A percentile compares a stretch with the other conserved stretches of the same genome.
Conservation (phyloP, 2,888 invertebrate genomes). For the Siphlonurus alternatus region DNA sequence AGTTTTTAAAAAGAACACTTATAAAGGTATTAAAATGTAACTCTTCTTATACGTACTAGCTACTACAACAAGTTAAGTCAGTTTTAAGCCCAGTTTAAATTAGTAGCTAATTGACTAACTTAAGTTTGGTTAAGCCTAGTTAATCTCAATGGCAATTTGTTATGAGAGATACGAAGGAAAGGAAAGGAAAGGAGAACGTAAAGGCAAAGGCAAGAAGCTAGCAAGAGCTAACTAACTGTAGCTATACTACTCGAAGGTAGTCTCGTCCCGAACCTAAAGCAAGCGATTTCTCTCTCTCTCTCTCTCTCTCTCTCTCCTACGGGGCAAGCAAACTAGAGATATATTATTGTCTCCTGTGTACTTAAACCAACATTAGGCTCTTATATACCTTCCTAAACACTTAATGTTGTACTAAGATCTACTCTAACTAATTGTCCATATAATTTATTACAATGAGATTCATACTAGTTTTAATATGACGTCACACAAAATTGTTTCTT, state of each 20-base stretch:
- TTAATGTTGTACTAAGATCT: not conserved
- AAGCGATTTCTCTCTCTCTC: not conserved
- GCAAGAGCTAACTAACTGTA: not conserved
- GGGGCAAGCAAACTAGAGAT: not conserved
- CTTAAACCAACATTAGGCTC: not conserved
- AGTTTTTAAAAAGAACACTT: not conserved
- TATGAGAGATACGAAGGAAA: not conserved
- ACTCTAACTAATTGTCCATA: not conserved
- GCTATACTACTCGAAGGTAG: not conserved
- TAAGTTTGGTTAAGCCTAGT: conserved; percentile 4
- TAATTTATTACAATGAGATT: not conserved
- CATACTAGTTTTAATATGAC: not conserved
- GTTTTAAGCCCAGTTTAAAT: conserved; percentile 3
- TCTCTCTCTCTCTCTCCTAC: not conserved
- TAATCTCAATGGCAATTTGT: conserved; percentile 4
- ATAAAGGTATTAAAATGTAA: conserved; percentile 2
- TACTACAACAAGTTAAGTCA: conserved; percentile 2
- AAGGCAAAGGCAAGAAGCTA: not conserved
- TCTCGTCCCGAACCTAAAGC: not conserved
- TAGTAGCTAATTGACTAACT: conserved; percentile 3
- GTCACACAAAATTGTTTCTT: too few relatives aligned
- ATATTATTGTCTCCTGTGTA: not conserved
- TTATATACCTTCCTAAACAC: not conserved
- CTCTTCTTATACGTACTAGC: not conserved
- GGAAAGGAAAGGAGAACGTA: not conserved